Evolutionary conservation across 1,140 invertebrate genomes (phyloP), one percentile per base, ranked within the genome.

Genomic region (Mizuhopecten yessoensis): DNA sequence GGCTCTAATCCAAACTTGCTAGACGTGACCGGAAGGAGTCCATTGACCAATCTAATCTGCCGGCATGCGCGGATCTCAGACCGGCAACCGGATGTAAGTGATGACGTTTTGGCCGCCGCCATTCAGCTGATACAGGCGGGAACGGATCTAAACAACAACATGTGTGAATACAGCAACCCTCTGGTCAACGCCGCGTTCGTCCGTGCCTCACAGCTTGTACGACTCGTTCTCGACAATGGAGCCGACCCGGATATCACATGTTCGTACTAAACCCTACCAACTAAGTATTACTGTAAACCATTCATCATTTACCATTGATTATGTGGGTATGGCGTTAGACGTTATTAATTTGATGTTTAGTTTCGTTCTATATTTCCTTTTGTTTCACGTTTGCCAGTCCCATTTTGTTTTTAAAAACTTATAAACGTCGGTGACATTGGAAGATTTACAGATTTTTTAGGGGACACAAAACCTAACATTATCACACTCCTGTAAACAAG

Each of bases 121-220:
- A 33, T 92, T 23, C 34, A 93, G 57, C 86, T 94, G 13, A 91
- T 91, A 3, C 92, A 93, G 36, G 91, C 92, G 29, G 93, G 92
- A 33, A 90, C 90, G 0, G 90, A 92, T 39, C 34, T 94, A n/a
- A 92, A 94, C 89, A 49, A 92, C 49, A 90, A 23, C 11, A 86
- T 87, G n/a, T 90, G 86, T 89, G 93, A 94, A 49, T 87, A 91
- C 42, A 92, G 94, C 34, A 92, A 92, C 88, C 93, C 94, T 36
- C 34, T 94, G 33, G 75, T 93, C 20, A 57, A 90, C 33, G 87
- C 92, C n/a, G 34, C 91, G 3, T 57, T 92, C 20, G 29, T 92
- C 15, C 91, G 91, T 23, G 90, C 89, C 0, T 87, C 39, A 7
- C 20, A 86, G 23, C 34, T 93, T 36, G 86, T 93, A 9, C 33